Conservation (phyloP, 2,113 vertebrate genomes). For the Lagopus leucura region DNA sequence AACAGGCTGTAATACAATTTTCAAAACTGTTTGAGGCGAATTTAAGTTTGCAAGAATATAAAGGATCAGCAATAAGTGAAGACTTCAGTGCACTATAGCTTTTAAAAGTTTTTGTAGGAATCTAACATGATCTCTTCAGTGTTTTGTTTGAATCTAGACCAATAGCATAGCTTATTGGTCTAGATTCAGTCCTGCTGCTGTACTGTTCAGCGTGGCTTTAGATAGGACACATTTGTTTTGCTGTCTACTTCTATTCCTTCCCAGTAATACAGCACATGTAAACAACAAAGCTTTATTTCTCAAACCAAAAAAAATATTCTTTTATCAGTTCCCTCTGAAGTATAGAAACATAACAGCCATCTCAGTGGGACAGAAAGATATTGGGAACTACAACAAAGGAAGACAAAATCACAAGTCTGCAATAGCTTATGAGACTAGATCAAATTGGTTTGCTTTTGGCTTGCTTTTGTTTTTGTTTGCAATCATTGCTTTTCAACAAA, state of each 20-base stretch:
- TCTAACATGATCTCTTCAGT: not conserved
- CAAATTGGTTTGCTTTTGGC: not conserved
- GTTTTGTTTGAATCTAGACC: not conserved
- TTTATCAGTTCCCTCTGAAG: slow-evolving; percentile 32
- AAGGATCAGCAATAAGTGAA: not conserved
- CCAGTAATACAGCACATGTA: not conserved
- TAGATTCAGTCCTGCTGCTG: not conserved
- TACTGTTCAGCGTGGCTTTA: not conserved
- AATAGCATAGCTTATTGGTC: not conserved
- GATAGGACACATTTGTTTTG: slow-evolving; percentile 3
- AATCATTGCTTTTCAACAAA: not conserved
- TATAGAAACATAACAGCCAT: not conserved
- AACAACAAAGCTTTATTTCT: slow-evolving; percentile 8
- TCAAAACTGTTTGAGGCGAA: not conserved
- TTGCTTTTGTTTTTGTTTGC: not conserved
- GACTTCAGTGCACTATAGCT: not conserved
- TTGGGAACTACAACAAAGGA: slow-evolving; percentile 5
- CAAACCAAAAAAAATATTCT: not conserved
- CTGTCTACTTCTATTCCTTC: not conserved
- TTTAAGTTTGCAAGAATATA: not conserved
- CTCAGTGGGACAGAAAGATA: slow-evolving; percentile 30
- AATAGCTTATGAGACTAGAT: slow-evolving; percentile 17
- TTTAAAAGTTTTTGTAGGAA: not conserved
- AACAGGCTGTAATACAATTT: accelerated
- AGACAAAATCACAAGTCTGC: slow-evolving; percentile 32